Evolutionary conservation across 2,797 vertebrate genomes (phyloP).

Genomic region (Pitangus sulphuratus): DNA sequence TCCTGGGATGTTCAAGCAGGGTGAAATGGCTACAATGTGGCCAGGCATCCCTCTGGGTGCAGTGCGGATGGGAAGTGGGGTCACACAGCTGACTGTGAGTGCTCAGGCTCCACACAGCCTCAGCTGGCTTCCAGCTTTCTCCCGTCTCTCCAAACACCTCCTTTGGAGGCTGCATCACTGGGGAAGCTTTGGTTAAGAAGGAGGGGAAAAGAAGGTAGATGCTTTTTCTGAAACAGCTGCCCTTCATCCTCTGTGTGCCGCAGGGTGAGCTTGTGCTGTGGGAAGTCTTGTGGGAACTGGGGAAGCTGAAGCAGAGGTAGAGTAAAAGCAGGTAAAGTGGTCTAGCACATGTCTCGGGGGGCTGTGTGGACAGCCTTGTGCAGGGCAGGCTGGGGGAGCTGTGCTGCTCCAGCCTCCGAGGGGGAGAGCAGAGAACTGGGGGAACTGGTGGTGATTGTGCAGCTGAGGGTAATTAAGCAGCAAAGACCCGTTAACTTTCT

Average conservation of each 20-base stretch:
- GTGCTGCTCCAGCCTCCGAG: background rate
- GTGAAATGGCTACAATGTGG: background rate
- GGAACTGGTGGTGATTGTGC: background rate
- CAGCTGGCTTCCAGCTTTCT: background rate
- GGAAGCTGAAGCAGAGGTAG: background rate
- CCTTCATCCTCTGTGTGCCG: background rate
- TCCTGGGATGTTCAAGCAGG: background rate
- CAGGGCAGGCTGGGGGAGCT: background rate
- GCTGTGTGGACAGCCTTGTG: background rate
- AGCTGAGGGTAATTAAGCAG: background rate
- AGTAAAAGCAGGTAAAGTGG: background rate
- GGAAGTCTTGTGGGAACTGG: background rate
- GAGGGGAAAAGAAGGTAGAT: background rate
- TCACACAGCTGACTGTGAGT: accelerated
- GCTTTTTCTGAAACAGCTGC: background rate
- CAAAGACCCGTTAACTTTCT: background rate
- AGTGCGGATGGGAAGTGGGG: accelerated
- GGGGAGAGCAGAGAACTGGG: background rate
- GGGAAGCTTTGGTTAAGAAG: background rate
- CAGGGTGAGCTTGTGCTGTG: background rate
- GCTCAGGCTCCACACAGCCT: background rate
- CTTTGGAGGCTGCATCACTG: background rate
- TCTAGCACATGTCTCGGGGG: accelerated
- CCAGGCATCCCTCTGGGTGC: background rate
- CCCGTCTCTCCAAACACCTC: background rate